Evolutionary conservation across 2,113 vertebrate species (phyloP).

Genomic region (Mugil cephalus): DNA sequence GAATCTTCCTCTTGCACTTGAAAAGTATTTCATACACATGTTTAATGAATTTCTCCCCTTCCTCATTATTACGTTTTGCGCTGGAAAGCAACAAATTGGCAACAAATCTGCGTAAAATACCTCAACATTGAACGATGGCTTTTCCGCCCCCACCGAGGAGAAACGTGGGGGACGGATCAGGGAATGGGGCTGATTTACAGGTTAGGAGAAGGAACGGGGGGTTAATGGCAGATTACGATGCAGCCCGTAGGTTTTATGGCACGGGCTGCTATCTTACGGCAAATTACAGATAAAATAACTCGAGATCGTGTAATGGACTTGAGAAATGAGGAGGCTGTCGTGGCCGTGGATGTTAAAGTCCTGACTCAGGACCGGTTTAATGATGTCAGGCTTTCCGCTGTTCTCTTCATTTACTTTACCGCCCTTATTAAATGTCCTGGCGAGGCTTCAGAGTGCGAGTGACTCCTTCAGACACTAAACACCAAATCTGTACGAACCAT

Average conservation of each 20-base stretch:
- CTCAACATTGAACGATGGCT: conserved; percentile 47
- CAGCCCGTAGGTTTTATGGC: conserved; percentile 8
- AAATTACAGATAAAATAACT: conserved; percentile 34
- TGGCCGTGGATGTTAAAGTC: conserved; percentile 34
- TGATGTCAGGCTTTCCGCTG: conserved; percentile 2
- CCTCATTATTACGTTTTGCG: conserved; percentile 72
- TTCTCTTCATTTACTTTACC: too few relatives aligned
- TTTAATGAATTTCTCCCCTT: conserved; percentile 76
- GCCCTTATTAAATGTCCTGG: background rate
- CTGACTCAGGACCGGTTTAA: conserved; percentile 13
- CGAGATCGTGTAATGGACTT: conserved; percentile 2
- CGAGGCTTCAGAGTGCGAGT: background rate
- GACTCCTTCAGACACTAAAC: background rate
- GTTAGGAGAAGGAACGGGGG: conserved; percentile 16
- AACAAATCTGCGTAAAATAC: conserved; percentile 72
- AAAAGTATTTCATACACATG: conserved; percentile 76
- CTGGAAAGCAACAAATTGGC: conserved; percentile 76
- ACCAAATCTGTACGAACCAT: too few relatives aligned
- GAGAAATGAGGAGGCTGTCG: conserved; percentile 11
- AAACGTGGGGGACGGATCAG: conserved; percentile 30
- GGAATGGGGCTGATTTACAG: conserved; percentile 32
- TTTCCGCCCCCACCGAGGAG: conserved; percentile 25
- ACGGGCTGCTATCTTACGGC: conserved; percentile 1
- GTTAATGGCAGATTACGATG: conserved; percentile 41
- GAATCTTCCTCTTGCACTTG: conserved; percentile 78